Base-by-base conservation (phyloP, 2,797 vertebrate species). In the Leptoclinus maculatus region DNA sequence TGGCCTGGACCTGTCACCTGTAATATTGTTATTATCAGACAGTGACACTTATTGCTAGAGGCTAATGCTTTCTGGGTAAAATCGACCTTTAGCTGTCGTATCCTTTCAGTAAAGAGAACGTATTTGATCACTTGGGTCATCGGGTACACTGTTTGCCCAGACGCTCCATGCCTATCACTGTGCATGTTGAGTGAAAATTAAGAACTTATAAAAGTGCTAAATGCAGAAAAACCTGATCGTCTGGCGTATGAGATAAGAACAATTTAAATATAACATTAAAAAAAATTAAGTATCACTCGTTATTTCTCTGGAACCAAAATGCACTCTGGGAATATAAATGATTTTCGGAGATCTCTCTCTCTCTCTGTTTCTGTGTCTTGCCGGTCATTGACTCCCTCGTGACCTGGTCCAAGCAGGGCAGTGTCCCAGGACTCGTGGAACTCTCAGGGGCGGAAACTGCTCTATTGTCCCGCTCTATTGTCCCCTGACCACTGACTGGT, bases 401-500 rank as follows among this genome's bases (percentile, higher is more conserved):
- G 72, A 71, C 77, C 72, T 8, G 51, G 41, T 78, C 66, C 66
- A 29, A 45, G 51, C 64, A 17, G 70, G 53, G 60, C 71, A 47
- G 57, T 27, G 79, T 71, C 69, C 77, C 53, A 56, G 62, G 60
- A 78, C 74, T 76, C 66, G 47, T 77, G 43, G 68, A 84, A 86
- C 75, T 77, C 53, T 60, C 57, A 64, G 58, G 62, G 67, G 23
- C 29, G 41, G 81, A 88, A 88, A 76, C 51, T 39, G 47, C 58
- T 59, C 87, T 25, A 78, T 87, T 83, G 85, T 89, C 85, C 66
- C 1, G 9, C 66, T 81, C 76, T 68, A 83, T 91, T 93, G 92
- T 93, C 78, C 79, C 81, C 39, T 66, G 71, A 74, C 71, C 86
- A 83, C 91, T 92, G 84, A 47, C 85, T 92, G 88, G 92, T 87